phyloP scores from a whole-genome alignment of 2,797 vertebrate species.

The Esox lucius region DNA sequence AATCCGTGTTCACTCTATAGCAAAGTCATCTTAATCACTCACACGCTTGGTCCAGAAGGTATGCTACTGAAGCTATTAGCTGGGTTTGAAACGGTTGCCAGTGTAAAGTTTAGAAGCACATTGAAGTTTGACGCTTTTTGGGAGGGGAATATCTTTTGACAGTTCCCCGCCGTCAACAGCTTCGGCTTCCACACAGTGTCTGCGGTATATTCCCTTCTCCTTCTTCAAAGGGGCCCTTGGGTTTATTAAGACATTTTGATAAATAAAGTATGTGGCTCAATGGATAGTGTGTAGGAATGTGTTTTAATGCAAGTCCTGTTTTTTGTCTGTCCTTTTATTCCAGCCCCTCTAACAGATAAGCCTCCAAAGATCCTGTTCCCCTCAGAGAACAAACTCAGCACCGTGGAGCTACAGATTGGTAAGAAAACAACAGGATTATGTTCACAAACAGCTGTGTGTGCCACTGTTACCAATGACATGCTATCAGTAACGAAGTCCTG shows the following conservation, averaged over 20 bases:
- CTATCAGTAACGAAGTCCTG: not conserved
- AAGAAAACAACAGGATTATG: constrained; percentile 57
- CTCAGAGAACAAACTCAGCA: constrained; percentile 86
- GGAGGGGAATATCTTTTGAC: constrained; percentile 34
- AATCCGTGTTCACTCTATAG: constrained; percentile 30
- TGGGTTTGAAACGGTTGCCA: constrained; percentile 49
- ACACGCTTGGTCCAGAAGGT: constrained; percentile 40
- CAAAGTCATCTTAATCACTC: constrained; percentile 31
- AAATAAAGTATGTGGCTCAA: not conserved
- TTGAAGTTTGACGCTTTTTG: constrained; percentile 44
- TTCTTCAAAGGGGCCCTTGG: not conserved
- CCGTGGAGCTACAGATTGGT: constrained; percentile 92
- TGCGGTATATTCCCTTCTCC: too few species aligned
- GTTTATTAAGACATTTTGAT: not conserved
- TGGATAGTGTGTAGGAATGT: not conserved
- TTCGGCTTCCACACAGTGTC: not conserved
- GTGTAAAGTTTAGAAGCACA: constrained; percentile 45
- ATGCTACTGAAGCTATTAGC: constrained; percentile 42
- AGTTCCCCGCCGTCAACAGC: not conserved
- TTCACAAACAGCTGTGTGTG: not conserved
- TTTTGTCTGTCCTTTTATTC: constrained; percentile 56
- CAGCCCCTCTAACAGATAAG: constrained; percentile 96
- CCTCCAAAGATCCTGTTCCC: constrained; percentile 95
- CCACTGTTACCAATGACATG: not conserved
- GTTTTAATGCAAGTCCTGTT: not conserved